Base-by-base conservation (phyloP, 2,888 invertebrate genomes). In the Oeneis ivallda region DNA sequence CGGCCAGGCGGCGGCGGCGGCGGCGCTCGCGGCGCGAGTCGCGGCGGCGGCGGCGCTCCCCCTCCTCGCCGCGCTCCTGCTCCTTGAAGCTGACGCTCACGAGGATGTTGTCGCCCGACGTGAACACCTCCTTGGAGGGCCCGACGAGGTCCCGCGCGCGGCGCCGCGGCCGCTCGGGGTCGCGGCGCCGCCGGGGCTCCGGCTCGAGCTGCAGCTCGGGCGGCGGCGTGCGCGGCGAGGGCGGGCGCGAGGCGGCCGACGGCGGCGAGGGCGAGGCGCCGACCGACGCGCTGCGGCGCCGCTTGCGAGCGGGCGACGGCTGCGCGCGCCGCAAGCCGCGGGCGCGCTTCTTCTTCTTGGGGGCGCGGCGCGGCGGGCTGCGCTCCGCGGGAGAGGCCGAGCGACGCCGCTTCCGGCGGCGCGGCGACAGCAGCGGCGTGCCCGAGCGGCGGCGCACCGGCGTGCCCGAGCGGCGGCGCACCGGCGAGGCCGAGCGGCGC, bases 71-170 rank as follows among this genome's bases (percentile, higher is more conserved):
- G 66, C 84, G 78, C 74, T 82, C 92, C 72, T 93, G 94, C 75
- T 96, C 96, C 81, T 96, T 95, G 86, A 98, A 98, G 84, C 97
- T 97, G 17, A 98, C 97, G 86, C 97, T 97, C 11, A 98, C 97
- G 71, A 98, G 93, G 77, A 98, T 98, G 82, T 97, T 98, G 85
- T 98, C 97, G 3, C 98, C 98, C 11, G 97, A 97, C 0, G 98
- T 97, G 82, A 97, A 98, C 3, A 98, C 97, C 87, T 97, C 97
- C 83, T 98, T 98, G 2, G 96, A 96, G 0, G 96, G 96, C 0
- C 92, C 74, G 62, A 80, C 82, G 80, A 5, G 80, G 77, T 72
- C 78, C 81, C 79, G 54, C 74, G 76, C 76, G 65, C 74, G 72
- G 19, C 70, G 70, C 11, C 71, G 69, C 26, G 62, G 65, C 67